Base-by-base conservation (phyloP, 1,140 invertebrate genomes). In the Pseudomyrmex dendroicus region DNA sequence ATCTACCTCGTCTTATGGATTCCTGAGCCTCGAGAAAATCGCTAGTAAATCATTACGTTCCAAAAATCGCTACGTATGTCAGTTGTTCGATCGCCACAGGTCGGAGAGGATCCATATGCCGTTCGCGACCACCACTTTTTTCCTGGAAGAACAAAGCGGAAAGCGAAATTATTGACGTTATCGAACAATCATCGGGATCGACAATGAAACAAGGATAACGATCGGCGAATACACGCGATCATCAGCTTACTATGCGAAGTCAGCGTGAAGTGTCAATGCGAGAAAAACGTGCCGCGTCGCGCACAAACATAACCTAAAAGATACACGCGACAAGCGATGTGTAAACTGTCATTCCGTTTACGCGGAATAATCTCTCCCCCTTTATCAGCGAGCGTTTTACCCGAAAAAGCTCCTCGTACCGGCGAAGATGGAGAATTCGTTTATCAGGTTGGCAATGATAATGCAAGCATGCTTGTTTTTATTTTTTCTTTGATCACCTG, bases 301-400 rank as follows among this genome's bases (percentile, higher is more conserved):
- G 1, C 20, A 63, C 50, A 61, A 73, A 57, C 80, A 86, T 87
- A 87, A 87, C 85, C 86, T 84, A 73, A 52, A 61, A 59, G 57
- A 9, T 5, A 73, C 35, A 44, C 8, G 10, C 15, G 50, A 4
- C 35, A 48, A 46, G 5, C 17, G 13, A 67, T 1, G 20, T 2
- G 12, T 35, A 44, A 20, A 35, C 17, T 68, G 35, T 78, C 48
- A 46, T 13, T 35, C 17, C 15, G 22, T 44, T 35, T 1, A 2
- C 4, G 9, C 3, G 25, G 2, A 1, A 62, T 0, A 48, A 52
- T 52, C 12, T 13, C 50, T 48, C 1, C 0, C 15, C 15, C 17
- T 12, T 74, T 52, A 35, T 63, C 22, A 52, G 9, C 15, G 1
- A 15, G 10, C 5, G 20, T 5, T 4, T n/a, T 35, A 35, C 35